These are phyloP conservation scores for Thrips palmi DNA, from an alignment of 1,140 invertebrate species.

Conservation along the genomic window DNA sequence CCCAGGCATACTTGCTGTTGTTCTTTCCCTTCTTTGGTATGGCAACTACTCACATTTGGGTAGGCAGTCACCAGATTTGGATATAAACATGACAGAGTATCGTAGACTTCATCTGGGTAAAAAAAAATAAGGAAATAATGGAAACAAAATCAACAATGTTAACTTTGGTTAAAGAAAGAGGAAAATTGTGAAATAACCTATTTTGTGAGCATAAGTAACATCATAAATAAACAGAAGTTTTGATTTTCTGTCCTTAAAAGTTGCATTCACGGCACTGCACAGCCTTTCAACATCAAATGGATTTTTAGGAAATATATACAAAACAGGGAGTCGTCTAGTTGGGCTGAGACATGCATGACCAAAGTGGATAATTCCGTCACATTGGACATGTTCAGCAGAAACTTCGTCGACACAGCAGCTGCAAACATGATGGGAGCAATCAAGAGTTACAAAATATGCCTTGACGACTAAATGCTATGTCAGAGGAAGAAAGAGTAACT, in stretches of 20 bases:
- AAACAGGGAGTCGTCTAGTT: conserved; percentile 43
- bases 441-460: not conserved
- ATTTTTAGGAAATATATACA: conserved; percentile 46
- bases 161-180: not conserved
- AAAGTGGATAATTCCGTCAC: conserved; percentile 78
- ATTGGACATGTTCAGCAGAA: conserved; percentile 66
- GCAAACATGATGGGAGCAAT: conserved; percentile 17
- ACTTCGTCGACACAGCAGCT: conserved; percentile 90
- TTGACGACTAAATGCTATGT: conserved; percentile 1
- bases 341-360: conserved; percentile 70
- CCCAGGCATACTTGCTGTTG: not conserved
- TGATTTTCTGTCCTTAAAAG: conserved; percentile 21
- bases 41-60: not conserved
- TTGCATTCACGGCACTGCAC: conserved; percentile 20
- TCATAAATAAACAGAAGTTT: conserved; percentile 53
- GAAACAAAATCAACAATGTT: conserved; percentile 7
- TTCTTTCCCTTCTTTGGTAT: not conserved
- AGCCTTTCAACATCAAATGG: conserved; percentile 28
- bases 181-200: conserved; percentile 28
- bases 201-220: conserved; percentile 42
- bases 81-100: conserved; percentile 4
- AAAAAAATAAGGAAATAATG: conserved; percentile 2
- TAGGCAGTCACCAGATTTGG: not conserved
- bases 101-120: not conserved
- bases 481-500: conserved; percentile 5